Evolutionary conservation across 1,140 invertebrate genomes (phyloP).

Genomic region (Heliconius hewitsoni): DNA sequence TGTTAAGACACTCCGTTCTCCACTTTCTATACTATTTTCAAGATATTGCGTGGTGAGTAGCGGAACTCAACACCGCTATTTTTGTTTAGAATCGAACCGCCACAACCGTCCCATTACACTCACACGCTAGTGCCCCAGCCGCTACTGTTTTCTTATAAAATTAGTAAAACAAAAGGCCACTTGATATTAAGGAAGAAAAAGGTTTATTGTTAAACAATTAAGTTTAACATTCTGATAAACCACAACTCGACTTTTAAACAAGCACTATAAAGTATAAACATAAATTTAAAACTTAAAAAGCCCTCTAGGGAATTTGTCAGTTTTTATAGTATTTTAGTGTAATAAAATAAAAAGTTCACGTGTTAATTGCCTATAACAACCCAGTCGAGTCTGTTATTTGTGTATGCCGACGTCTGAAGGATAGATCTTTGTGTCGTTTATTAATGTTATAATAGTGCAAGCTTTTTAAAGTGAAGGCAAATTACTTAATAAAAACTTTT

Average conservation of each 20-base stretch:
- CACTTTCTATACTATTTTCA: no score
- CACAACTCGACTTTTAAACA: not conserved
- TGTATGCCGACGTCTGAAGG: slow-evolving; percentile 11
- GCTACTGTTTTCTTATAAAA: not conserved
- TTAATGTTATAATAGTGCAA: not conserved
- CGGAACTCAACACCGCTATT: no score
- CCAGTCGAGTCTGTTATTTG: not conserved
- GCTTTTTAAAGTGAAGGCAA: slow-evolving; percentile 12
- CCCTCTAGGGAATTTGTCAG: not conserved
- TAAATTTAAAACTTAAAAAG: slow-evolving; percentile 13
- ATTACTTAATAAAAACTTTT: not conserved
- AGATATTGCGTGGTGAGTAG: no score
- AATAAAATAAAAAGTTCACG: slow-evolving; percentile 26
- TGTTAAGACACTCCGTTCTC: no score
- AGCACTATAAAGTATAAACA: slow-evolving; percentile 1
- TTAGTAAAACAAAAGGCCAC: not conserved
- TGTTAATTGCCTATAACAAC: slow-evolving; percentile 25
- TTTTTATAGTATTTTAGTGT: slow-evolving; percentile 12
- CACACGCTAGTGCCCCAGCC: no score
- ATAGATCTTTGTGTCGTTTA: not conserved
- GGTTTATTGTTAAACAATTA: slow-evolving; percentile 10
- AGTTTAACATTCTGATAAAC: slow-evolving; percentile 13
- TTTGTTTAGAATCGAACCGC: no score
- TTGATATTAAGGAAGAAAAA: slow-evolving; percentile 8
- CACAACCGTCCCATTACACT: no score